These are phyloP conservation scores for Lepidochrysops patricia DNA, from an alignment of 2,888 invertebrate species.

Conservation along the genomic window DNA sequence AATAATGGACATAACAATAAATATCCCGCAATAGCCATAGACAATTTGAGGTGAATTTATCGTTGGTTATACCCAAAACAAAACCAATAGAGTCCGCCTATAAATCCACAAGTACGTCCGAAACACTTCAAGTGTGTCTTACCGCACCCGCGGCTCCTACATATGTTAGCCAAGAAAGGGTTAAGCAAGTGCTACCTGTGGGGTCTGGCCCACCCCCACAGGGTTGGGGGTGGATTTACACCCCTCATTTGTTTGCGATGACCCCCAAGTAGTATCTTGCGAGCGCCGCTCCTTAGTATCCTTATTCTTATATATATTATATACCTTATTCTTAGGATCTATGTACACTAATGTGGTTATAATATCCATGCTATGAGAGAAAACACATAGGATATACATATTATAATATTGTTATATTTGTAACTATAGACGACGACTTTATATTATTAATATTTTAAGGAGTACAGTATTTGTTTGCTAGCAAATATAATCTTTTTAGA, in stretches of 20 bases:
- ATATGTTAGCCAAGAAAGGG: conserved; percentile 71
- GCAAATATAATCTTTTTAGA: too few species aligned
- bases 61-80: conserved; percentile 33
- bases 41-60: conserved; percentile 20
- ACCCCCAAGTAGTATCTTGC: conserved; percentile 69
- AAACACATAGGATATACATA: neutral
- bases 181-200: conserved; percentile 62
- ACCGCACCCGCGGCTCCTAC: conserved; percentile 42
- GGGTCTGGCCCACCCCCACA: conserved; percentile 25
- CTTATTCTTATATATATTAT: too few species aligned
- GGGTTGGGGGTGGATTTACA: conserved; percentile 70
- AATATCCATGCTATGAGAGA: neutral
- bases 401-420: too few species aligned
- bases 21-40: neutral
- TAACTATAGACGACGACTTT: too few species aligned
- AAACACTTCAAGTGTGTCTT: conserved; percentile 67
- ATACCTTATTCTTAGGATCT: conserved; percentile 46
- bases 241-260: conserved; percentile 81
- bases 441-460: too few species aligned
- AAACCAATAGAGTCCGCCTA: conserved; percentile 65
- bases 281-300: conserved; percentile 50
- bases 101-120: conserved; percentile 64
- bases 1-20: neutral
- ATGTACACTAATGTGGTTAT: neutral
- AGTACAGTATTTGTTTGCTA: too few species aligned